Conservation (phyloP, 2,113 vertebrate genomes). For the Tiliqua scincoides region DNA sequence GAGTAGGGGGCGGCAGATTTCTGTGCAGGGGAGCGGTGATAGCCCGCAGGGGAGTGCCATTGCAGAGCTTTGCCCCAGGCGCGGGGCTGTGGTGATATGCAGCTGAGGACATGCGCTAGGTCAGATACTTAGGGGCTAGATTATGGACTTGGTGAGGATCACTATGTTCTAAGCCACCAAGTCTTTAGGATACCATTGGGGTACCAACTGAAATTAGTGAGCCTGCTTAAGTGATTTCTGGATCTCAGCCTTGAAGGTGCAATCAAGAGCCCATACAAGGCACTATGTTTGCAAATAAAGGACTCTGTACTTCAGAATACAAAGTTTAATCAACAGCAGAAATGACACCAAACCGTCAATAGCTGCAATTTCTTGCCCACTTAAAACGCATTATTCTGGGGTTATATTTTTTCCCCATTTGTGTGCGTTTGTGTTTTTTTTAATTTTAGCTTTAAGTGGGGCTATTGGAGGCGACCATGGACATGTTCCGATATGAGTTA, state of each 20-base stretch:
- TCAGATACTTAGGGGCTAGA: too few relatives aligned
- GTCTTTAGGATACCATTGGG: background rate
- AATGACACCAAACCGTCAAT: background rate
- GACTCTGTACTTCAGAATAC: accelerated
- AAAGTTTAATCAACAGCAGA: background rate
- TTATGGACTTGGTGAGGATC: too few relatives aligned
- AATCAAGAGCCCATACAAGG: background rate
- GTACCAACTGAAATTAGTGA: background rate
- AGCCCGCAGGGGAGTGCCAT: too few relatives aligned
- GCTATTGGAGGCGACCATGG: slow-evolving; percentile 72
- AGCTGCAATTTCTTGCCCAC: slow-evolving; percentile 13
- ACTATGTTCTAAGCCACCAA: background rate
- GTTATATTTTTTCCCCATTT: slow-evolving; percentile 58
- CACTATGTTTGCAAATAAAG: background rate
- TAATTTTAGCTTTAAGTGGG: slow-evolving; percentile 53
- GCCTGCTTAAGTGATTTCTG: slow-evolving; percentile 8
- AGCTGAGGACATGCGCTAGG: too few relatives aligned
- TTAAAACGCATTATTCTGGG: slow-evolving; percentile 62
- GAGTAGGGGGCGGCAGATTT: too few relatives aligned
- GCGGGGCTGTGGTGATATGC: too few relatives aligned
- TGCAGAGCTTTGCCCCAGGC: too few relatives aligned
- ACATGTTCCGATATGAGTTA: slow-evolving; percentile 81
- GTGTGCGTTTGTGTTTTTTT: slow-evolving; percentile 44
- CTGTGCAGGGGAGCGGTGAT: too few relatives aligned
- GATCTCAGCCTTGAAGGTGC: slow-evolving; percentile 14